Conservation (phyloP, 92 coral and sea anemone genomes). For the Micromussa lordhowensis region DNA sequence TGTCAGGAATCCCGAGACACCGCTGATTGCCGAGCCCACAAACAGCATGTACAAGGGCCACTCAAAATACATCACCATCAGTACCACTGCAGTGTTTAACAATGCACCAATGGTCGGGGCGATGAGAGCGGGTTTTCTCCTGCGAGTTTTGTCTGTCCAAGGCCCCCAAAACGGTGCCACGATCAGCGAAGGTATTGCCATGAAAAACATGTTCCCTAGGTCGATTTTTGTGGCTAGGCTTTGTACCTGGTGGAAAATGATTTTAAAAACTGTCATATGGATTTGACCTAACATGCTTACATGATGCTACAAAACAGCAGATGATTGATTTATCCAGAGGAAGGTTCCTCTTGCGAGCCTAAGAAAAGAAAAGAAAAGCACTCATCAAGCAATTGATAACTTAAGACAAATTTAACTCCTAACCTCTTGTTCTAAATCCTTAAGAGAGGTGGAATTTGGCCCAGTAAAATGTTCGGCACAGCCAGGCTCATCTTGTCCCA, state of each 20-base stretch:
- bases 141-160: slow-evolving; percentile 78
- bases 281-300: no score
- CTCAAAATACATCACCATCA: slow-evolving; percentile 70
- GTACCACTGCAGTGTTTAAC: slow-evolving; percentile 52
- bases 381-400: no score
- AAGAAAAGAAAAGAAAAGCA: no score
- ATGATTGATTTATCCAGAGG: no score
- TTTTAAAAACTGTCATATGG: neutral
- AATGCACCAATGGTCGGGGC: slow-evolving; percentile 67
- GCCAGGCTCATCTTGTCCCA: slow-evolving; percentile 30
- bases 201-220: slow-evolving; percentile 58
- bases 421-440: slow-evolving; percentile 60
- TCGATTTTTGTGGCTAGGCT: slow-evolving; percentile 58
- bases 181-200: slow-evolving; percentile 68
- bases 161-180: slow-evolving; percentile 73
- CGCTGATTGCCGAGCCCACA: slow-evolving; percentile 70
- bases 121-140: slow-evolving; percentile 61
- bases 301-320: no score
- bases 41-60: slow-evolving; percentile 76
- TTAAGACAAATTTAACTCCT: no score
- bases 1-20: slow-evolving; percentile 77
- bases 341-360: no score
- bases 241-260: slow-evolving; percentile 62
- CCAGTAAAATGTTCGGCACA: slow-evolving; percentile 39
- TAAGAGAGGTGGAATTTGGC: slow-evolving; percentile 48